A percentile compares a stretch with the other conserved stretches of the same genome.
phyloP scores from a whole-genome alignment of 2,113 vertebrate genomes.

The Regulus satrapa region DNA sequence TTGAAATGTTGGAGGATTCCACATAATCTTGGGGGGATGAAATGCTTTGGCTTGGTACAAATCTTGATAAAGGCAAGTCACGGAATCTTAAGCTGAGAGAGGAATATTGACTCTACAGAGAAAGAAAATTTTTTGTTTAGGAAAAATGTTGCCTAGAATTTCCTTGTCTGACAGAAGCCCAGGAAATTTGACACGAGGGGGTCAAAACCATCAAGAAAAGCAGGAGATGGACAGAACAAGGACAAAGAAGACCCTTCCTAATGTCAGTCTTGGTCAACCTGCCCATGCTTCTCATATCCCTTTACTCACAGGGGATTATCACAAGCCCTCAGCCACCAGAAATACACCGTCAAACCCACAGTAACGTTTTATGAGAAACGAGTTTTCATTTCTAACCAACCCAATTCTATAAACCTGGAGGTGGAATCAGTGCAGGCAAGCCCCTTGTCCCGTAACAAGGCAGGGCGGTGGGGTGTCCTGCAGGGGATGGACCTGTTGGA shows the following conservation, averaged over 20 bases:
- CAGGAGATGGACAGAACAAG: neutral
- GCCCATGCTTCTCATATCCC: neutral
- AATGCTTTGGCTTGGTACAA: neutral
- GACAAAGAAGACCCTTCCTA: neutral
- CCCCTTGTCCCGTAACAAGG: neutral
- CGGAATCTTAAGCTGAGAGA: neutral
- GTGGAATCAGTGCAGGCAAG: neutral
- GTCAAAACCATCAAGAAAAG: neutral
- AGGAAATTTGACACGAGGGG: neutral
- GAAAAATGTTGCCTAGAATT: neutral
- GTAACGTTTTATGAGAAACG: neutral
- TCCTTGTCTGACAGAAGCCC: neutral
- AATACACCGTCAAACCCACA: neutral
- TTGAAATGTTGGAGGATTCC: neutral
- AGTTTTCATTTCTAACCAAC: neutral
- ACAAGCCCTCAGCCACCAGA: neutral
- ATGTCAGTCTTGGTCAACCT: neutral
- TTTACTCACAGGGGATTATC: neutral
- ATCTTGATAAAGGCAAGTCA: neutral
- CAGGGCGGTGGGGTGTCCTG: neutral
- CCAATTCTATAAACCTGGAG: neutral
- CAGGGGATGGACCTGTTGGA: neutral
- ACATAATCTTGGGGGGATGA: neutral
- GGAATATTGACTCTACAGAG: neutral
- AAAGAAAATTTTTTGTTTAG: conserved; percentile 1